Conservation (phyloP, 1,140 invertebrate genomes). For the Euborellia annulipes region DNA sequence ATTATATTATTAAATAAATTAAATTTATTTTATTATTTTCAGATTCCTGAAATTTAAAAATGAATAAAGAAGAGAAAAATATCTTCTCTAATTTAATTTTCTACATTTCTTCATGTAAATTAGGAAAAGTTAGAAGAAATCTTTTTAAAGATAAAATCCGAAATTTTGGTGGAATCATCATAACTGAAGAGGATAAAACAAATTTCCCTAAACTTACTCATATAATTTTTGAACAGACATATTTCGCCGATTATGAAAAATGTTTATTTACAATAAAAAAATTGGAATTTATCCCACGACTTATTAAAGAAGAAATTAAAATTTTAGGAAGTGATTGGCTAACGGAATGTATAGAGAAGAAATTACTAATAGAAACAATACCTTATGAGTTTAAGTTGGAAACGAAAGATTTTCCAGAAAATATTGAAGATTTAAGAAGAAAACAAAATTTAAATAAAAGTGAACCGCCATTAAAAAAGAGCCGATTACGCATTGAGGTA, state of each 20-base stretch:
- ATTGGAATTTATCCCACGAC: not conserved
- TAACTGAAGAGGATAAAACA: not conserved
- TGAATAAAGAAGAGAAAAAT: too few relatives aligned
- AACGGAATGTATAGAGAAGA: conserved; percentile 7
- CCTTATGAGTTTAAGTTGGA: not conserved
- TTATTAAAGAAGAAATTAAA: not conserved
- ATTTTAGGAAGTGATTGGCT: conserved; percentile 5
- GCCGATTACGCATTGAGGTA: too few relatives aligned
- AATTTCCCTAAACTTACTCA: not conserved
- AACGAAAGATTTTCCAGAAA: too few relatives aligned
- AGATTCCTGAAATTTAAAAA: too few relatives aligned
- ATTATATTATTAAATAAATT: too few relatives aligned
- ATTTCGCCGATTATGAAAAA: not conserved
- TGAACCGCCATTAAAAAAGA: too few relatives aligned
- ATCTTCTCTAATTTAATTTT: conserved; percentile 4
- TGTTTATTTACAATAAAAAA: not conserved
- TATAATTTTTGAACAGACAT: conserved; percentile 6
- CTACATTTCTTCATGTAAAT: conserved; percentile 3
- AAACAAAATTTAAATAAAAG: too few relatives aligned
- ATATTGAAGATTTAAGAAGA: too few relatives aligned
- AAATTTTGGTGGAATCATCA: conserved; percentile 1
- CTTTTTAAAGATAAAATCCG: conserved; percentile 4
- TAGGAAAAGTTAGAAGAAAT: conserved; percentile 1
- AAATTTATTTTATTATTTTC: too few relatives aligned
- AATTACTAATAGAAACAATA: not conserved